Percentiles rank a stretch among this genome's conserved stretches.
These are phyloP conservation scores for Oscheius sp. DNA, from an alignment of 2,888 invertebrate species.

Conservation along the genomic window DNA sequence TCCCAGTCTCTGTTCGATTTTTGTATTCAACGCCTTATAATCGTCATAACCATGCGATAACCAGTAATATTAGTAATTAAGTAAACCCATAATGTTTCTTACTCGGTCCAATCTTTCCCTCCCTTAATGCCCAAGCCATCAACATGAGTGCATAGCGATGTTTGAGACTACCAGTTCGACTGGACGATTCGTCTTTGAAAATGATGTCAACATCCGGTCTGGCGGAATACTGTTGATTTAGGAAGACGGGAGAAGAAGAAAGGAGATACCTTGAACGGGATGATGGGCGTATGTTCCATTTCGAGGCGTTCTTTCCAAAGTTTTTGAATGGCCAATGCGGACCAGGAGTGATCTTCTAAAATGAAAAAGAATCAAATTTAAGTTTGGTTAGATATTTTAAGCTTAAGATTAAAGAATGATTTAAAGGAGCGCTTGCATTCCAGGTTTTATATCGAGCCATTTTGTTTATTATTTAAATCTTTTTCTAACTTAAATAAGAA, in stretches of 20 bases:
- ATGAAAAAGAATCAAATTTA: background rate
- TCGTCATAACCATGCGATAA: no score
- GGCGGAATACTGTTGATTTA: slow-evolving; percentile 32
- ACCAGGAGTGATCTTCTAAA: slow-evolving; percentile 44
- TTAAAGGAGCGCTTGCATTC: background rate
- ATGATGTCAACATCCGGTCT: slow-evolving; percentile 33
- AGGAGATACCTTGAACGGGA: slow-evolving; percentile 5
- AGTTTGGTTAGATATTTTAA: no score
- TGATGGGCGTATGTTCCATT: slow-evolving; percentile 42
- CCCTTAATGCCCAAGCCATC: slow-evolving; percentile 52
- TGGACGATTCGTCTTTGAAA: slow-evolving; percentile 51
- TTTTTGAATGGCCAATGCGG: slow-evolving; percentile 33
- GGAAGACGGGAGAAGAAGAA: background rate
- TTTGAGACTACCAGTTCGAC: slow-evolving; percentile 42
- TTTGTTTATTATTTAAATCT: no score
- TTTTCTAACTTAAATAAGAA: no score
- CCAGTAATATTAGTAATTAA: background rate
- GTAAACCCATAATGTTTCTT: no score
- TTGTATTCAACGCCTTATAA: no score
- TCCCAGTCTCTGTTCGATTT: no score
- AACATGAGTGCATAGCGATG: slow-evolving; percentile 53
- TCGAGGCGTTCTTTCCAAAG: slow-evolving; percentile 43
- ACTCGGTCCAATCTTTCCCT: slow-evolving; percentile 45
- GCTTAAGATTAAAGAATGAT: background rate
- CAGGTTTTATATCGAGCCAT: background rate